phyloP scores from a whole-genome alignment of 2,113 vertebrate genomes.

The Heteronetta atricapilla region DNA sequence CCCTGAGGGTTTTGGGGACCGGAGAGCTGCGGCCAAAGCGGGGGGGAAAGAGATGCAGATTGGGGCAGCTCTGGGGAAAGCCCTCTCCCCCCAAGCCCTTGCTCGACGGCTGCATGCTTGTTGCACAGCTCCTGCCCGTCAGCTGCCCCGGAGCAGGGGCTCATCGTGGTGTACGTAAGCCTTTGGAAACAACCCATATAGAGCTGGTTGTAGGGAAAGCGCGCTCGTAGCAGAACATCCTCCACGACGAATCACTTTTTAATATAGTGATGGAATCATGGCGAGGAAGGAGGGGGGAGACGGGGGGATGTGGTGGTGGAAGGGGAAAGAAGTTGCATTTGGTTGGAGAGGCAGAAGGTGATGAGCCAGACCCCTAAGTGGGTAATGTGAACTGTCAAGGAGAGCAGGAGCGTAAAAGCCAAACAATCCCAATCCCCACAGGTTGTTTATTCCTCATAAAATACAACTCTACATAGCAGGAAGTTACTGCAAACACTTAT shows the following conservation, averaged over 20 bases:
- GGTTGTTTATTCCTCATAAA: conserved; percentile 77
- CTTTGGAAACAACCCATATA: no score
- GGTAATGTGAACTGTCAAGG: conserved; percentile 8
- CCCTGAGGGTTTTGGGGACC: neutral
- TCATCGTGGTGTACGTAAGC: rapidly evolving
- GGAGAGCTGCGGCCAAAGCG: neutral
- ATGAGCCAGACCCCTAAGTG: neutral
- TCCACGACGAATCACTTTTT: neutral
- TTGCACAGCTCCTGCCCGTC: neutral
- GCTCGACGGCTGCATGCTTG: neutral
- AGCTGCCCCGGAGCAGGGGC: neutral
- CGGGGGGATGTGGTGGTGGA: neutral
- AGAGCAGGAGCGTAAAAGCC: neutral
- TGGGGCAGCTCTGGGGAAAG: neutral
- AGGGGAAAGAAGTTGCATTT: neutral
- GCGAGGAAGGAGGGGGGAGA: neutral
- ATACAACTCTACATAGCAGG: conserved; percentile 73
- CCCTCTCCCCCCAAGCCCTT: no score
- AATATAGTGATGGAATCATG: neutral
- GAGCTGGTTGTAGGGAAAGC: neutral
- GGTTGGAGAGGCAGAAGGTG: neutral
- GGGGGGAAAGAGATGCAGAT: neutral
- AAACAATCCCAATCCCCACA: conserved; percentile 46
- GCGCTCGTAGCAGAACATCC: neutral
- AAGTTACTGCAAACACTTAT: conserved; percentile 79